Evolutionary conservation across 2,797 vertebrate species (phyloP), one percentile per base, ranked within the genome.

Genomic region (Zenarchopterus dispar): DNA sequence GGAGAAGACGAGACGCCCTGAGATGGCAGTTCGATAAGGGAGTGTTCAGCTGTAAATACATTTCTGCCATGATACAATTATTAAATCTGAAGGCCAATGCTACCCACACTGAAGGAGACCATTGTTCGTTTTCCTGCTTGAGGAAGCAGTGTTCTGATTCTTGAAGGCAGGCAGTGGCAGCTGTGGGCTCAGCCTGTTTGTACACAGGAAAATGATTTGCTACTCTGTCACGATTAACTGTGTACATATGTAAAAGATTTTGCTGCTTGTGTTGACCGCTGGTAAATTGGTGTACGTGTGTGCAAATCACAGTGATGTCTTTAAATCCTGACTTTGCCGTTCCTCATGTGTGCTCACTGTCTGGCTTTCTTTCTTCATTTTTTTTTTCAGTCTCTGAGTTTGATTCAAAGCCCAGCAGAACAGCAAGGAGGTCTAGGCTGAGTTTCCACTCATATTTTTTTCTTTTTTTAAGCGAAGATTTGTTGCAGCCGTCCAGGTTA

Each of bases 241-340:
- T 57, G 33, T 65, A 64, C 52, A 65, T 22, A 5, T 2, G 18
- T 39, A 60, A 48, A 42, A 59, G 18, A 55, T 67, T 56, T 73
- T 49, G 61, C 56, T 64, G 43, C 67, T 56, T 61, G 51, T 57
- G 31, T 18, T 41, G 49, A 46, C 56, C 53, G 53, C 47, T 60
- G 49, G 54, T 41, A 33, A 65, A 28, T 28, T 58, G 19, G 64
- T 48, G 47, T 67, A 28, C 52, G 56, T 50, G 59, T 64, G 75
- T 60, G 60, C 75, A 81, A 50, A 49, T 85, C 78, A 78, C 75
- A 17, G 78, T 70, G 67, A 83, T 81, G 82, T 91, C 88, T 90
- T 74, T 71, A 87, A 92, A 91, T 92, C 90, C 87, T 89, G 84
- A 84, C 84, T 90, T 94, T 93, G 88, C 92, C 88, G 84, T 93